Percentiles rank a stretch among this genome's conserved stretches.
Evolutionary conservation across 2,888 invertebrate genomes (phyloP).

Genomic region (Melinaea marsaeus): DNA sequence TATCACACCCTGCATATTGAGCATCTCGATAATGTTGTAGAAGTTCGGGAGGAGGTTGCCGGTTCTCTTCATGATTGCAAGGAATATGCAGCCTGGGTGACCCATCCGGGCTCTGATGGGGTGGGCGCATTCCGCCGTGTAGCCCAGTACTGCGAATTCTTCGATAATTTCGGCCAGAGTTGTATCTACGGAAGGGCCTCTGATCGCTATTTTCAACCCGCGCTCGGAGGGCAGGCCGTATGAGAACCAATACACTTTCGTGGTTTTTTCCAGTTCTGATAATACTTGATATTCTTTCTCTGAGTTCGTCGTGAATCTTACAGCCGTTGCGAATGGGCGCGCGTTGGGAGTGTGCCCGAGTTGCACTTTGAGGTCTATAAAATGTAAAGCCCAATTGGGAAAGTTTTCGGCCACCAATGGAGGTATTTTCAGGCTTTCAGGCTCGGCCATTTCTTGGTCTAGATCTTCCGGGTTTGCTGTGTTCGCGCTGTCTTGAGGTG

Average conservation of each 20-base stretch:
- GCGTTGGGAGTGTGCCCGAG: no score
- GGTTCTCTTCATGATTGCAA: background rate
- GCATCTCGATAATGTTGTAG: no score
- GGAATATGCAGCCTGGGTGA: background rate
- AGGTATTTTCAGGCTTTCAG: no score
- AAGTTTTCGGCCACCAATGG: no score
- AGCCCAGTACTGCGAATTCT: background rate
- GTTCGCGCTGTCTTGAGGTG: no score
- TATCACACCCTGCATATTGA: no score
- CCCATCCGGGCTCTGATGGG: background rate
- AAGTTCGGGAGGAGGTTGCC: no score
- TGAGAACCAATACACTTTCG: constrained; percentile 24
- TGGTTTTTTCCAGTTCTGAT: background rate
- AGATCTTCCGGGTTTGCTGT: no score
- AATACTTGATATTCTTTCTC: background rate
- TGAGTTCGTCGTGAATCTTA: background rate
- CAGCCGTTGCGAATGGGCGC: no score
- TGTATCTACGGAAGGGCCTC: constrained; percentile 7
- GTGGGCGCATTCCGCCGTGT: background rate
- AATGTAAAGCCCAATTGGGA: no score
- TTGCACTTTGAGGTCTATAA: no score
- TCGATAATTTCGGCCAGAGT: background rate
- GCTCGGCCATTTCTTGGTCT: no score
- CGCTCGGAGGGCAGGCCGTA: constrained; percentile 23
- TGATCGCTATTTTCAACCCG: constrained; percentile 22